Percentiles rank a stretch among this genome's conserved stretches.
Conservation (phyloP, 2,888 invertebrate genomes). For the Kuschelorhynchus macadamiae region DNA sequence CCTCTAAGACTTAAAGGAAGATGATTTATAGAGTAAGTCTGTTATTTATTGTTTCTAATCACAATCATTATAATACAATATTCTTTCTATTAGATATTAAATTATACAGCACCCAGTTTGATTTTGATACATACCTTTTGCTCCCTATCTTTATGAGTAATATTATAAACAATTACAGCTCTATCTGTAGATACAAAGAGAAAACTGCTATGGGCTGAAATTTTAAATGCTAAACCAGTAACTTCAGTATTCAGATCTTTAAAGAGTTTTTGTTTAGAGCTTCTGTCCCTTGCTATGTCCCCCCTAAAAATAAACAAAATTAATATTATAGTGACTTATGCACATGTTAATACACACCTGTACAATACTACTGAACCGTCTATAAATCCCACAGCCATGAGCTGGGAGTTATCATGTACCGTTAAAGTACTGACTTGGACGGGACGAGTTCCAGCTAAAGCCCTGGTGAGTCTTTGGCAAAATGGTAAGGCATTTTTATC, state of each 20-base stretch:
- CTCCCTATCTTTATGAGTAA: slow-evolving; percentile 83
- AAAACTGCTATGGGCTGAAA: slow-evolving; percentile 73
- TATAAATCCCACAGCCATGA: slow-evolving; percentile 91
- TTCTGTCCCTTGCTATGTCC: slow-evolving; percentile 84
- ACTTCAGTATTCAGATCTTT: slow-evolving; percentile 78
- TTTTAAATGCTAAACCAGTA: slow-evolving; percentile 84
- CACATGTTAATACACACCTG: too few species aligned
- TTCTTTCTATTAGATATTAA: too few species aligned
- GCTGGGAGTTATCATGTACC: slow-evolving; percentile 84
- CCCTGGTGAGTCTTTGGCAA: slow-evolving; percentile 81
- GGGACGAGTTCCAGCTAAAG: slow-evolving; percentile 80
- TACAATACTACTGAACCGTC: slow-evolving; percentile 91
- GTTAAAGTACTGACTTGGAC: slow-evolving; percentile 83
- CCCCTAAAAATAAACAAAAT: slow-evolving; percentile 75
- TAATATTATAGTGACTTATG: too few species aligned
- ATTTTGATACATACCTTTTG: slow-evolving; percentile 68
- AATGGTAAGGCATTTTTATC: slow-evolving; percentile 83
- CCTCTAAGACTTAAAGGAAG: too few species aligned
- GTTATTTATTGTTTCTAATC: too few species aligned
- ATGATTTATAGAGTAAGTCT: too few species aligned
- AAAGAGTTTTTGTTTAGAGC: slow-evolving; percentile 78
- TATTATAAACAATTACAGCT: slow-evolving; percentile 81
- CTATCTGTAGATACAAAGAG: slow-evolving; percentile 88
- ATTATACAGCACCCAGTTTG: too few species aligned
- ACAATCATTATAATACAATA: too few species aligned